Conservation (phyloP, 2,888 invertebrate genomes). For the Napeogenes inachia region DNA sequence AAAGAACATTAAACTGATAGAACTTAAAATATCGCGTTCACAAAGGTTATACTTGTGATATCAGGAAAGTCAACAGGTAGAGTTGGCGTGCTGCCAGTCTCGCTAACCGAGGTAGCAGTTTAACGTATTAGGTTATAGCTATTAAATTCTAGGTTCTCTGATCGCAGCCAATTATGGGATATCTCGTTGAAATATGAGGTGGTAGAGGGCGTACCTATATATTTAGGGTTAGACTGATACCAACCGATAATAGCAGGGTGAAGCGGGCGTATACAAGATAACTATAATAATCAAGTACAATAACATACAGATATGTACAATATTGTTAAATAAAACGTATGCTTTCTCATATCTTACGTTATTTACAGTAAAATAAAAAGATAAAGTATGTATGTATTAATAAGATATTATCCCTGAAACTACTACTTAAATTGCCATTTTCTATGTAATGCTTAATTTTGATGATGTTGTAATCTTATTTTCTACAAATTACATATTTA, state of each 20-base stretch:
- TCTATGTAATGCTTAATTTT: no score
- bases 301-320: no score
- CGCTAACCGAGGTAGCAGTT: constrained; percentile 28
- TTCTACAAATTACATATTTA: no score
- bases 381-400: no score
- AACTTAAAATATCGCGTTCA: constrained; percentile 15
- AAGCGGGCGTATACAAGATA: no score
- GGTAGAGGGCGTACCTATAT: not conserved
- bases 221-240: not conserved
- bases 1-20: constrained; percentile 13
- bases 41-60: constrained; percentile 24
- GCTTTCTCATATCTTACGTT: no score
- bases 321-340: no score
- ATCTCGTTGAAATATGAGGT: constrained; percentile 11
- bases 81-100: constrained; percentile 48
- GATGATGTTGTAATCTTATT: no score
- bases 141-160: constrained; percentile 27
- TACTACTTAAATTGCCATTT: no score
- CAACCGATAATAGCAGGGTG: constrained; percentile 10
- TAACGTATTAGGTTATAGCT: constrained; percentile 32
- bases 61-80: constrained; percentile 55
- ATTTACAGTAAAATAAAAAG: no score
- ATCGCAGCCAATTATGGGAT: constrained; percentile 15
- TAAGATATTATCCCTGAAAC: no score
- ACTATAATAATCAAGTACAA: no score